Evolutionary conservation across 2,888 invertebrate species (phyloP).

Genomic region (Pyrocoelia pectoralis): DNA sequence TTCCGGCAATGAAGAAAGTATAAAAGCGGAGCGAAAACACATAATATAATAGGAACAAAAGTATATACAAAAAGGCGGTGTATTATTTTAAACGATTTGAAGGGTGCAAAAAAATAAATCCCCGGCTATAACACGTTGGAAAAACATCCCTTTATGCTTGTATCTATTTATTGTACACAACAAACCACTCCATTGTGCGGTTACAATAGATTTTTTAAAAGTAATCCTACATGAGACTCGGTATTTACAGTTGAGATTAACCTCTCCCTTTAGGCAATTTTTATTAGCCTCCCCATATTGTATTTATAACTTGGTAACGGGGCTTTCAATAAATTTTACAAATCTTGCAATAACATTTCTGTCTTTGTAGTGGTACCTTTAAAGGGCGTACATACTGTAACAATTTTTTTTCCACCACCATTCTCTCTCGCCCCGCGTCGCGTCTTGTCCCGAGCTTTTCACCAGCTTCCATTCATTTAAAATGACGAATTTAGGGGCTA

Average conservation of each 20-base stretch:
- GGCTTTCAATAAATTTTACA: constrained; percentile 10
- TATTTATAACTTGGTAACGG: constrained; percentile 29
- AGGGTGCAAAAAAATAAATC: constrained; percentile 35
- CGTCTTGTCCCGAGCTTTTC: too few relatives aligned
- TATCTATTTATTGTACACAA: constrained; percentile 53
- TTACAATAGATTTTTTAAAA: constrained; percentile 37
- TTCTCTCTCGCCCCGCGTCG: too few relatives aligned
- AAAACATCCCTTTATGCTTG: constrained; percentile 57
- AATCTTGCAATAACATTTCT: too few relatives aligned
- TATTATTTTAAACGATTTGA: constrained; percentile 38
- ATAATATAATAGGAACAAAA: constrained; percentile 20
- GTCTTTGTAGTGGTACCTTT: too few relatives aligned
- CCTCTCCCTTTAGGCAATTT: constrained; percentile 20
- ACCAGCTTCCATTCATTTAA: too few relatives aligned
- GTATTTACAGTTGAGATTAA: constrained; percentile 34
- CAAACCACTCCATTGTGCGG: constrained; percentile 45
- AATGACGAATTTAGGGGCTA: not conserved
- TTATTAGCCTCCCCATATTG: constrained; percentile 29
- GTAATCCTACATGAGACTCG: constrained; percentile 34
- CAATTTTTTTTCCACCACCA: not conserved
- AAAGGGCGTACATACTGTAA: constrained; percentile 28
- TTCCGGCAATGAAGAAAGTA: constrained; percentile 28
- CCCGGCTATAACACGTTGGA: constrained; percentile 51
- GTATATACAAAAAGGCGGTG: constrained; percentile 26
- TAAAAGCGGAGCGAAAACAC: constrained; percentile 29